Percentiles rank a stretch among this genome's conserved stretches.
Evolutionary conservation across 2,797 vertebrate genomes (phyloP).

Genomic region (Cyclura pinguis): DNA sequence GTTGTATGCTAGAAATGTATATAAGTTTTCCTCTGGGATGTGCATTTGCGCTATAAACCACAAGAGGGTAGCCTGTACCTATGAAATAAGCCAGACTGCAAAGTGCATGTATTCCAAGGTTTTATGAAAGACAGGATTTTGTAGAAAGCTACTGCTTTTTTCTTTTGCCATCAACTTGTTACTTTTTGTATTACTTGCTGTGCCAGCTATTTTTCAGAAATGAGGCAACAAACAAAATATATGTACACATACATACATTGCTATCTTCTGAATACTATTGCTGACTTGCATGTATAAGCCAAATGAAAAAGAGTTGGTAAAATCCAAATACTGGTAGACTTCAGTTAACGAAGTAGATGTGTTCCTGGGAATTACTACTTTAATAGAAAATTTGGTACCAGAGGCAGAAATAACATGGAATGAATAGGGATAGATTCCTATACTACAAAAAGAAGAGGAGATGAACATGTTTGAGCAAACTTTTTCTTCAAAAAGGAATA

Average conservation of each 20-base stretch:
- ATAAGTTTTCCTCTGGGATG: background rate
- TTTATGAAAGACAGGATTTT: background rate
- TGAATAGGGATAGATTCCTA: too few species aligned
- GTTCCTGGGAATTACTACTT: too few species aligned
- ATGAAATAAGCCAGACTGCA: slow-evolving; percentile 21
- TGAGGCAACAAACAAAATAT: background rate
- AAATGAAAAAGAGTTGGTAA: background rate
- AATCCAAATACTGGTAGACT: background rate
- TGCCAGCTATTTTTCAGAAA: background rate
- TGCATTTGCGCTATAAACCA: slow-evolving; percentile 66
- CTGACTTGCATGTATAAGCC: background rate
- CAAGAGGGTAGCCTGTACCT: slow-evolving; percentile 78
- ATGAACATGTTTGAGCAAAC: too few species aligned
- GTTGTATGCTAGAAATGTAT: background rate
- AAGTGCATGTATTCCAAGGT: background rate
- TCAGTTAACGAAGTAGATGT: too few species aligned
- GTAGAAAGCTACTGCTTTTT: background rate
- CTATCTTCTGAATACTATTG: background rate
- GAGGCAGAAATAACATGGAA: too few species aligned
- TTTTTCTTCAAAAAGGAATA: too few species aligned
- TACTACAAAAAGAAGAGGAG: too few species aligned
- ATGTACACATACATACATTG: background rate
- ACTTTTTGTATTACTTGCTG: background rate
- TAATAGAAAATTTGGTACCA: too few species aligned
- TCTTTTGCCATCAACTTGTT: background rate